Conservation (phyloP, 1,140 invertebrate species). For the Berghia stephanieae region DNA sequence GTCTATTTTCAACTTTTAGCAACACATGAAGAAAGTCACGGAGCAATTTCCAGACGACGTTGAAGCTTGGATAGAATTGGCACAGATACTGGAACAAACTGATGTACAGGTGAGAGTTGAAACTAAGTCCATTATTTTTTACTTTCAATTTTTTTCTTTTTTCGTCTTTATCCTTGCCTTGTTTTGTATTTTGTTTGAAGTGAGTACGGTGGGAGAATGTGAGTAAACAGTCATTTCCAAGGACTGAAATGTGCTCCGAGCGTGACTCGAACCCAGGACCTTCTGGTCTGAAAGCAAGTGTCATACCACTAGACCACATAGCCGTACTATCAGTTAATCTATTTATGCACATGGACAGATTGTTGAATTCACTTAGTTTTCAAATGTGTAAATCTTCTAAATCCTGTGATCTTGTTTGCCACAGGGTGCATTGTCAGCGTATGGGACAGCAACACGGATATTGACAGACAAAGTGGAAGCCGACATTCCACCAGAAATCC, state of each 20-base stretch:
- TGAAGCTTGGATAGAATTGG: conserved; percentile 98
- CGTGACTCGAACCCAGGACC: too few species aligned
- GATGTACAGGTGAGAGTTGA: conserved; percentile 77
- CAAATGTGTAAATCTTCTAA: neutral
- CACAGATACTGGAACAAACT: conserved; percentile 95
- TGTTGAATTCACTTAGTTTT: neutral
- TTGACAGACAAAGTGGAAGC: conserved; percentile 91
- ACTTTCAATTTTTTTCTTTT: too few species aligned
- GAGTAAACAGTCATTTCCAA: too few species aligned
- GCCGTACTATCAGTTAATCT: too few species aligned
- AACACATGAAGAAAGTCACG: conserved; percentile 77
- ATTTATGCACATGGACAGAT: too few species aligned
- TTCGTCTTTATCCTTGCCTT: too few species aligned
- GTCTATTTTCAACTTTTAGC: conserved; percentile 47
- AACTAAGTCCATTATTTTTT: neutral
- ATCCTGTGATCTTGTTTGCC: conserved; percentile 38
- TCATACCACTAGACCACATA: too few species aligned
- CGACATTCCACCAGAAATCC: conserved; percentile 96
- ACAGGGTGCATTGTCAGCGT: conserved; percentile 82
- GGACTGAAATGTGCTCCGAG: too few species aligned
- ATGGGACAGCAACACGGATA: conserved; percentile 92
- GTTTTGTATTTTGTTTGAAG: too few species aligned
- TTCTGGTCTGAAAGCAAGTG: too few species aligned
- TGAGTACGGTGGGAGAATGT: too few species aligned
- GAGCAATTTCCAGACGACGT: conserved; percentile 98